phyloP scores from a whole-genome alignment of 2,888 invertebrate species.

The Hypercompe scribonia region DNA sequence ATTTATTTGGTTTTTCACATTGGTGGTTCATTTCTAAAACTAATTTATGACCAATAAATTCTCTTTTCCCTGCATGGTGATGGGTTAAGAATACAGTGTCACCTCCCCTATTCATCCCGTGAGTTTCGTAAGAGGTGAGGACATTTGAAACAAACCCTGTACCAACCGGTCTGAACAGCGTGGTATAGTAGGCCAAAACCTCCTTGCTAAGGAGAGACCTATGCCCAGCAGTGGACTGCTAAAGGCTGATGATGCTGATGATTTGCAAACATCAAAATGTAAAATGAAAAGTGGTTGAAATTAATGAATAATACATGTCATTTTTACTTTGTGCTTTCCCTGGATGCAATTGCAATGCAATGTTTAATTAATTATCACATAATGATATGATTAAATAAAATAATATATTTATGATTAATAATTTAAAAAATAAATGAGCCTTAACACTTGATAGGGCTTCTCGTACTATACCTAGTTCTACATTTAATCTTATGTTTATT shows the following conservation, averaged over 20 bases:
- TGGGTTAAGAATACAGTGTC: no score
- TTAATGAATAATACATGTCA: neutral
- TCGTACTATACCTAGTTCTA: conserved; percentile 26
- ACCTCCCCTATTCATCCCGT: no score
- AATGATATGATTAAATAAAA: neutral
- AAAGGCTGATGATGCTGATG: no score
- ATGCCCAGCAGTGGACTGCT: no score
- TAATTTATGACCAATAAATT: neutral
- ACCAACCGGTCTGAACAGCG: no score
- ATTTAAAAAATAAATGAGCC: neutral
- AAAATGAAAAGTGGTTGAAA: neutral
- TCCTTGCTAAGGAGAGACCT: no score
- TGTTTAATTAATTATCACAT: no score
- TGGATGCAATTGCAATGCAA: neutral
- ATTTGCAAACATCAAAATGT: neutral
- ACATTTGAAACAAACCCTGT: no score
- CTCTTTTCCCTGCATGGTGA: no score
- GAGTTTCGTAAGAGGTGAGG: no score
- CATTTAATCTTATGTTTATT: conserved; percentile 33
- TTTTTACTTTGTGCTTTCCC: neutral
- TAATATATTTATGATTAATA: neutral
- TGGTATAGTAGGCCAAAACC: no score
- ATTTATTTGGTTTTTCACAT: neutral
- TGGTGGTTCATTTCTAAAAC: neutral
- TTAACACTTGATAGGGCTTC: conserved; percentile 1